Base-by-base conservation (phyloP, 2,113 vertebrate genomes). In the Zosterops borbonicus region DNA sequence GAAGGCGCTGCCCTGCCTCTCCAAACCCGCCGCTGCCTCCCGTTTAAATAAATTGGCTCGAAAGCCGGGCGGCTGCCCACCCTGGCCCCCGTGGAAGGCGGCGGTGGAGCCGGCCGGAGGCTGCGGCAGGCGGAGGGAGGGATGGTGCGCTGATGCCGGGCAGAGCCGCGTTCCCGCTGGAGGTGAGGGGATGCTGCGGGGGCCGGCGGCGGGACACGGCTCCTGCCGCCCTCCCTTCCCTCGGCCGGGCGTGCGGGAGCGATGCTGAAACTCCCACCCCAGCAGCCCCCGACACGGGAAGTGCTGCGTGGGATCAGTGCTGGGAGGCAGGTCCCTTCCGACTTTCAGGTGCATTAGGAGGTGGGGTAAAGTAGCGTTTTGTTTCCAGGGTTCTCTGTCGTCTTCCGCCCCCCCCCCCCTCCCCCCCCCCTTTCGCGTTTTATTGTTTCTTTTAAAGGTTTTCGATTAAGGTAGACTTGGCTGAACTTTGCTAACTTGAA, bases 401-500 rank as follows among this genome's bases (percentile, higher is more conserved):
- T 35, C 49, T 17, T 74, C n/a, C 3, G 22, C 19, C 46, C 33
- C 60, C 46, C 47, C 49, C 47, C 19, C 44, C 19, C 37, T 9
- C 33, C 60, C 46, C 47, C 49, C 47, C 19, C 44, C 19, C 37
- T 9, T 17, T 15, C 19, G n/a, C 46, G 65, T 93, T 95, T 89
- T 94, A 75, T 92, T 89, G 68, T 93, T 88, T 62, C 70, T 92
- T 78, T 93, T 76, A 90, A 89, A 56, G 86, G 93, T 60, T 96
- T 92, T 92, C 90, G 65, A 71, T 92, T 96, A 96, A 96, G 96
- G 88, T 95, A 93, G 96, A 94, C 94, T 97, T 96, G 97, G 89
- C 84, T 93, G 94, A 98, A 98, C 97, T 98, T 97, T 89, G 44
- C 81, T 83, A 77, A 94, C 89, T 97, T 89, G 79, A 97, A 95